Evolutionary conservation across 2,113 vertebrate species (phyloP), one percentile per base, ranked within the genome.

Genomic region (Steatornis caripensis): DNA sequence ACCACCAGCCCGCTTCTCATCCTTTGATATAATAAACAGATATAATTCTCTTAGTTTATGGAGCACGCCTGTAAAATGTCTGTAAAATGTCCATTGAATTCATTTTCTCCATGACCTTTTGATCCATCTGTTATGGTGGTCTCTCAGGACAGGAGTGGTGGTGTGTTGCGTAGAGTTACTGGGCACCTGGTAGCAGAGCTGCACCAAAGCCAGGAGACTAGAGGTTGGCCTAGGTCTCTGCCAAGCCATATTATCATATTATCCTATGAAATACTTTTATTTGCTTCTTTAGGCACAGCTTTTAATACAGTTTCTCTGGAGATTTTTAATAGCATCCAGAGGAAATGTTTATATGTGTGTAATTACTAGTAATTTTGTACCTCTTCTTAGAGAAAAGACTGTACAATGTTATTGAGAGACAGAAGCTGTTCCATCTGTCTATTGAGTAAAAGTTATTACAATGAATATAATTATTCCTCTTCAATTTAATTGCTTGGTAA

Each of bases 311-410:
- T 41, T 83, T 91, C 82, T 93, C 75, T 61, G 12, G 78, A 90
- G 77, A 80, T 58, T 80, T 96, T 65, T 86, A 94, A 74, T 46
- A 93, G 7, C 64, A 91, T 93, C 26, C 53, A 86, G 79, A 91
- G 62, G 68, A 95, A 95, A 90, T 86, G 24, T 92, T 96, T 96
- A 74, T 83, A 72, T 49, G 39, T 84, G 49, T 4, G 10, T 90
- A 96, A 96, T 95, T 91, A 29, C 58, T 74, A 74, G 41, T 57
- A 92, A 86, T 95, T 86, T 94, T 92, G 87, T 90, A 27, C 51
- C 7, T 93, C 82, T 93, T 90, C 71, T 88, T 81, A 69, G 80
- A 91, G 51, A 90, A 84, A 65, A 88, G 29, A 46, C 11, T 55
- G 16, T 89, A 74, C 90, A 90, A 88, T 86, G 71, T 85, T 93